A percentile compares a stretch with the other conserved stretches of the same genome.
These are phyloP conservation scores for Tiphia femorata DNA, from an alignment of 2,888 invertebrate genomes.

Conservation along the genomic window DNA sequence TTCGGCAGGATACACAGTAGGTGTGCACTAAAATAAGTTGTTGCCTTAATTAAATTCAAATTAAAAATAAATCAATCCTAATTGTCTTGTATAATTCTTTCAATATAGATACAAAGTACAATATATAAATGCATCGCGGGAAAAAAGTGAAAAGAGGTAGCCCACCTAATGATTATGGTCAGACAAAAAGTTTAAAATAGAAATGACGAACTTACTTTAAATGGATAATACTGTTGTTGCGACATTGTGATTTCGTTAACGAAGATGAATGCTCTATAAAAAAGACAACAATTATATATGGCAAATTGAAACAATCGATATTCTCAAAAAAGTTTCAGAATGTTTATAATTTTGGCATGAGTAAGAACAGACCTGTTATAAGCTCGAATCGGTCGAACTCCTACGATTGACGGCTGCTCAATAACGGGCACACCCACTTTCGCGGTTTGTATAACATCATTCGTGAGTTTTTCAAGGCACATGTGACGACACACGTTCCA, in stretches of 20 bases:
- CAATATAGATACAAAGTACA: no score
- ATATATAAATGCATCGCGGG: not conserved
- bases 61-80: slow-evolving; percentile 19
- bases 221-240: slow-evolving; percentile 87
- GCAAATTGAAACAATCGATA: not conserved
- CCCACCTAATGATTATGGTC: no score
- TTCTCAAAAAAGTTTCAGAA: no score
- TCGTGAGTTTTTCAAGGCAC: slow-evolving; percentile 24
- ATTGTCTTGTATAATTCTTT: not conserved
- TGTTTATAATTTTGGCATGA: no score
- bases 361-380: slow-evolving; percentile 3
- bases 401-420: slow-evolving; percentile 33
- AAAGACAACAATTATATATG: slow-evolving; percentile 2
- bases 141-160: not conserved
- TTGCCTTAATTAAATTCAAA: not conserved
- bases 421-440: slow-evolving; percentile 52
- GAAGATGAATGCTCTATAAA: slow-evolving; percentile 11
- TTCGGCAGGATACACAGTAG: slow-evolving; percentile 88
- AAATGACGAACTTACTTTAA: slow-evolving; percentile 77
- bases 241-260: slow-evolving; percentile 72
- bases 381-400: slow-evolving; percentile 14
- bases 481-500: slow-evolving; percentile 4
- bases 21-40: slow-evolving; percentile 80
- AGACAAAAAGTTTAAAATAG: not conserved
- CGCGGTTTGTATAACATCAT: slow-evolving; percentile 43